These are phyloP conservation scores for Girardinus metallicus DNA, from an alignment of 2,797 vertebrate genomes.

Conservation along the genomic window DNA sequence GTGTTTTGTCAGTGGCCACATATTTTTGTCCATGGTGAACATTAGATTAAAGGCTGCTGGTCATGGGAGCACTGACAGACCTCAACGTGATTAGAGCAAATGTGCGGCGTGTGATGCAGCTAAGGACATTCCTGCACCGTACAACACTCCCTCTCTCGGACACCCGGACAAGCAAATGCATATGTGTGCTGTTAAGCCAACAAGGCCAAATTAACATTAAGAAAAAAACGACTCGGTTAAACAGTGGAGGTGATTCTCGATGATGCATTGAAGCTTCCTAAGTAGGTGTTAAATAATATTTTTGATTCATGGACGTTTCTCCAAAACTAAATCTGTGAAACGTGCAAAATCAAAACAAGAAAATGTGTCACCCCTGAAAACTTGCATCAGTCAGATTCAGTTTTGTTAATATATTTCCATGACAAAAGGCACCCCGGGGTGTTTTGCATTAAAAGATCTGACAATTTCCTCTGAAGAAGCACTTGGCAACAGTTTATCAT, in stretches of 20 bases:
- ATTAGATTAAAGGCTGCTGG: constrained; percentile 77
- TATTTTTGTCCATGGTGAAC: constrained; percentile 65
- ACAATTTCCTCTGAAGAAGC: neutral
- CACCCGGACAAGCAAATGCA: constrained; percentile 18
- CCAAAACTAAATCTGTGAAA: neutral
- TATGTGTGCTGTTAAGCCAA: neutral
- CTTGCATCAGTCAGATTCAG: neutral
- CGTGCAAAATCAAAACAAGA: neutral
- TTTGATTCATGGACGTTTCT: neutral
- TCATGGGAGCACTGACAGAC: constrained; percentile 77
- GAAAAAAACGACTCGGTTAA: neutral
- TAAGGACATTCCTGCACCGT: constrained; percentile 74
- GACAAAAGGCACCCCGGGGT: neutral
- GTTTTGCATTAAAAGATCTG: neutral
- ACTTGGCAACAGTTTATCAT: neutral
- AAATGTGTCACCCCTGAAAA: neutral
- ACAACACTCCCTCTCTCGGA: constrained; percentile 29
- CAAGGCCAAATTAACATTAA: neutral
- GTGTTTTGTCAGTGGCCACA: constrained; percentile 24
- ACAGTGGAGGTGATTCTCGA: neutral
- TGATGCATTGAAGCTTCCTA: neutral
- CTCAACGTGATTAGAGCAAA: constrained; percentile 76
- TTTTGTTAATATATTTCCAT: neutral
- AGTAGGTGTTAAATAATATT: neutral
- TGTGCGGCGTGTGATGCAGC: constrained; percentile 78